These are phyloP conservation scores for Diceros bicornis DNA, from an alignment of 2,797 vertebrate genomes.

Conservation along the genomic window DNA sequence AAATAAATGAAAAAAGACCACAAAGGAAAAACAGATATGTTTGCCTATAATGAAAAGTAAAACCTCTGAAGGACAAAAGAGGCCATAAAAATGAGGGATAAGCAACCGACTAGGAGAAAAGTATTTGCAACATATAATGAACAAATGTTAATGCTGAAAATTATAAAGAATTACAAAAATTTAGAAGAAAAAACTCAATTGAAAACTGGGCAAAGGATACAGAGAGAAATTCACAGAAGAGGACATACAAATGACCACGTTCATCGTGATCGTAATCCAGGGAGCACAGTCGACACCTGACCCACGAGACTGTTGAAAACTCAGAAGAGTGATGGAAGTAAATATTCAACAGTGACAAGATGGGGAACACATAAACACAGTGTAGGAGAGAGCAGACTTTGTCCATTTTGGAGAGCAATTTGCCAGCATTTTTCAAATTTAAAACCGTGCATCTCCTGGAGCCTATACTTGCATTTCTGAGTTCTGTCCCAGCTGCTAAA, in stretches of 20 bases:
- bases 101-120: neutral
- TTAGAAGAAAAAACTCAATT: neutral
- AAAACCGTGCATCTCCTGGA: neutral
- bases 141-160: neutral
- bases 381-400: neutral
- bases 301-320: neutral
- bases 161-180: neutral
- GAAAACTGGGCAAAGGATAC: neutral
- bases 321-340: neutral
- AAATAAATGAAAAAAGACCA: neutral
- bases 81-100: neutral
- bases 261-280: neutral
- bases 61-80: neutral
- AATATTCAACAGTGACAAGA: neutral
- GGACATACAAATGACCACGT: neutral
- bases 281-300: neutral
- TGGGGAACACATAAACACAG: too few species aligned
- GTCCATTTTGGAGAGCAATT: neutral
- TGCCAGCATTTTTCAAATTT: neutral
- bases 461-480: neutral
- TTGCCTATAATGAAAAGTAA: neutral
- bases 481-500: neutral
- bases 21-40: neutral
- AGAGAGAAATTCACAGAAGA: neutral
- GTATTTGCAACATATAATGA: neutral